These are phyloP conservation scores for Eulacestoma nigropectus DNA, from an alignment of 2,113 vertebrate genomes.

Conservation along the genomic window DNA sequence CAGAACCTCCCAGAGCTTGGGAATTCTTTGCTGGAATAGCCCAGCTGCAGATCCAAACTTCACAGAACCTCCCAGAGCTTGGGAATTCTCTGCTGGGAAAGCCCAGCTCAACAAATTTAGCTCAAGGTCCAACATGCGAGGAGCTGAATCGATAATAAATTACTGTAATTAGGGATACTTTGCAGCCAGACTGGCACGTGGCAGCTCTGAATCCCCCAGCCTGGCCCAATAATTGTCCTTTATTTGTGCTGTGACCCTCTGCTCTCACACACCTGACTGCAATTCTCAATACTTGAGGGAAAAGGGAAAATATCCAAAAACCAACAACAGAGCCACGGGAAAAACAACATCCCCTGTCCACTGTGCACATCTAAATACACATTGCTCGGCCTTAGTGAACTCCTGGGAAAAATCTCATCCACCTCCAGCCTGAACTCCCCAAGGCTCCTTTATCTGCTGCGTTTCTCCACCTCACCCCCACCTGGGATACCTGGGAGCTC, in stretches of 20 bases:
- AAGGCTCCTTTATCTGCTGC: not conserved
- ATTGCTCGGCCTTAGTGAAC: rapidly evolving
- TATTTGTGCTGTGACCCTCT: not conserved
- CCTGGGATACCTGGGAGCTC: not conserved
- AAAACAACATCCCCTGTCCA: rapidly evolving
- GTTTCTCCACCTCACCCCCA: not conserved
- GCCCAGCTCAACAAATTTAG: not conserved
- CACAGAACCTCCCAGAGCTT: not conserved
- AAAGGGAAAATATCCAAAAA: not conserved
- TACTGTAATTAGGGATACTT: not conserved
- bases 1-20: no score
- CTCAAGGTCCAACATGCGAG: not conserved
- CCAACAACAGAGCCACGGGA: not conserved
- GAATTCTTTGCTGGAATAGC: not conserved
- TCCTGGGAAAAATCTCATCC: not conserved
- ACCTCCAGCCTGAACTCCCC: not conserved
- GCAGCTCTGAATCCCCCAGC: not conserved
- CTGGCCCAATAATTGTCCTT: not conserved
- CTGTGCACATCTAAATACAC: rapidly evolving
- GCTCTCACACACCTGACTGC: not conserved
- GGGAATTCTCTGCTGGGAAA: not conserved
- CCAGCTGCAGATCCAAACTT: not conserved
- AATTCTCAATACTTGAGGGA: rapidly evolving
- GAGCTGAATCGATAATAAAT: not conserved
- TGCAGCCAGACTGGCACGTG: not conserved